These are phyloP conservation scores for Drosophila lacteicornis DNA, from an alignment of 1,140 invertebrate species.

Conservation along the genomic window DNA sequence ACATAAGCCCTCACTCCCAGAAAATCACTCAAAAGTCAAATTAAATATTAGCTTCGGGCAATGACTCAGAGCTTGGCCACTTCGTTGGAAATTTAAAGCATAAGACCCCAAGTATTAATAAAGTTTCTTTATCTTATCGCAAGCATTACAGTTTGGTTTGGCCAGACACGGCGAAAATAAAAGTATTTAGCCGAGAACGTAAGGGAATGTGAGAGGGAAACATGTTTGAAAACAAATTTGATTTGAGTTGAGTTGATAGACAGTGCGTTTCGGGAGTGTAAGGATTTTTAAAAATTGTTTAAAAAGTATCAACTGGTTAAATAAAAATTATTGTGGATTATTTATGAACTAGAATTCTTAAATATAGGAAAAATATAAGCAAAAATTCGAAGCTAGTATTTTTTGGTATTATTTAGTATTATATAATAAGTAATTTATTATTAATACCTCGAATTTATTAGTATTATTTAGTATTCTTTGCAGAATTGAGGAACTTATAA, in stretches of 20 bases:
- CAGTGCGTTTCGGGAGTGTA: neutral
- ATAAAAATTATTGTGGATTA: too few relatives aligned
- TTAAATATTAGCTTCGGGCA: slow-evolving; percentile 32
- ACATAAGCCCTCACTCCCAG: neutral
- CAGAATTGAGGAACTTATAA: too few relatives aligned
- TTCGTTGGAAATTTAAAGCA: slow-evolving; percentile 34
- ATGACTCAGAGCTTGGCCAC: slow-evolving; percentile 25
- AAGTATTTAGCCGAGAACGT: slow-evolving; percentile 24
- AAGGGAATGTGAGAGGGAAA: neutral
- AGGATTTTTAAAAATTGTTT: neutral
- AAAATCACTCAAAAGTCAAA: slow-evolving; percentile 7
- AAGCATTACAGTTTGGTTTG: slow-evolving; percentile 8
- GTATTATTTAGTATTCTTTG: too few relatives aligned
- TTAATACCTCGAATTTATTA: too few relatives aligned
- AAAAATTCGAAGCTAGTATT: too few relatives aligned
- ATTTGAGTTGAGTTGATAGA: neutral
- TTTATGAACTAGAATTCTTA: too few relatives aligned
- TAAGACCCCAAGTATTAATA: slow-evolving; percentile 38
- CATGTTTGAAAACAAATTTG: slow-evolving; percentile 14
- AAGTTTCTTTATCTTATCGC: slow-evolving; percentile 47
- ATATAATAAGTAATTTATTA: too few relatives aligned
- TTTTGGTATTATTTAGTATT: too few relatives aligned
- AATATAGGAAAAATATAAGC: too few relatives aligned
- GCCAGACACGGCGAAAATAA: slow-evolving; percentile 16
- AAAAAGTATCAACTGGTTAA: too few relatives aligned